Conservation (phyloP, 2,797 vertebrate genomes). For the Spea hammondii region DNA sequence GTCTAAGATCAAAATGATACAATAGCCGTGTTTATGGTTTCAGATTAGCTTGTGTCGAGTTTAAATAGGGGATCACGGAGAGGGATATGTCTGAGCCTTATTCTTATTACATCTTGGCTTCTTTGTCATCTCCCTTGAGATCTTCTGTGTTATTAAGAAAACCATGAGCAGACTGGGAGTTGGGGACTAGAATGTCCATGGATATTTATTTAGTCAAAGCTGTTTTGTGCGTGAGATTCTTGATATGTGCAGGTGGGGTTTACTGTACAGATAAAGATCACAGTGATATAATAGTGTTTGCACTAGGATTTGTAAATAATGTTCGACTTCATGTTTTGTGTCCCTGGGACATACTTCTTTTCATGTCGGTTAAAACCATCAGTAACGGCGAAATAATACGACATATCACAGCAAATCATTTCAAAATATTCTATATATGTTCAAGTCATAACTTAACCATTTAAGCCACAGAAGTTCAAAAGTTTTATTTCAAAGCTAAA, state of each 20-base stretch:
- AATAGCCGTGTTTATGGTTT: constrained; percentile 33
- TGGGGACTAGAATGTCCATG: neutral
- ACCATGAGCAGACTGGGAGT: neutral
- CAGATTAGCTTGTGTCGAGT: neutral
- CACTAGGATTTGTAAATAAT: constrained; percentile 1
- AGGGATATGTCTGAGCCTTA: neutral
- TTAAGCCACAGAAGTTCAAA: no score
- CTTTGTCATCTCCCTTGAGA: neutral
- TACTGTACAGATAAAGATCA: neutral
- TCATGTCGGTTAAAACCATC: neutral
- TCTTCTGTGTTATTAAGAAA: neutral
- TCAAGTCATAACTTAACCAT: no score
- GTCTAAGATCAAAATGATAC: constrained; percentile 46
- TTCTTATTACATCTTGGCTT: neutral
- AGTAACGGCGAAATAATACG: neutral
- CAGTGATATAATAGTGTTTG: neutral
- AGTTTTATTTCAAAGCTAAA: no score
- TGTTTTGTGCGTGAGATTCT: neutral
- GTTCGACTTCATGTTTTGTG: neutral
- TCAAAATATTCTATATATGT: no score
- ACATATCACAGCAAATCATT: no score
- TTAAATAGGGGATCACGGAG: constrained; percentile 31
- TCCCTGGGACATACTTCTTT: neutral
- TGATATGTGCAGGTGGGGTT: neutral
- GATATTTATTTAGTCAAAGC: neutral